Base-by-base conservation (phyloP, 2,797 vertebrate species). In the Coccyzus lansbergi region DNA sequence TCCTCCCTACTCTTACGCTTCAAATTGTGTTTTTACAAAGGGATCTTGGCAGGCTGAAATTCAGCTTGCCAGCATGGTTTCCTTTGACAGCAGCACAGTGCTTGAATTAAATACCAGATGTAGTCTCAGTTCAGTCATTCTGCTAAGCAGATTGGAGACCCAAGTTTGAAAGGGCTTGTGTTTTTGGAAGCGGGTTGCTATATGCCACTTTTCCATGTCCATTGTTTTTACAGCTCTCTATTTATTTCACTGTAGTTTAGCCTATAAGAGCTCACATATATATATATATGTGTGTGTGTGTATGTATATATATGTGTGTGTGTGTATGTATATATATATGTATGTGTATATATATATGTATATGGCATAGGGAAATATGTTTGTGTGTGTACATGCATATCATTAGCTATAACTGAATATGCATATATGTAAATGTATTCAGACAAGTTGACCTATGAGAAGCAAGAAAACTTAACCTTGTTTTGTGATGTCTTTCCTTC, bases 21-120 rank as follows among this genome's bases (percentile, higher is more conserved):
- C 67, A 83, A 88, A 88, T 85, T 85, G 90, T 94, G 87, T 79
- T 75, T 92, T 75, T 40, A 82, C 83, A 92, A 71, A 90, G 83
- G 77, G 72, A 40, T 60, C 76, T 91, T 87, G 79, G 84, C 89
- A 85, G 91, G 87, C 86, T 88, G 83, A 68, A 83, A 79, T 88
- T 68, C 86, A 83, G 72, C 86, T 79, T 85, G 81, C 87, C 55
- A 77, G 85, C 52, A 24, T 56, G 63, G 81, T 90, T 92, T 71
- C 91, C 65, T 92, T 48, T 90, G 83, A 90, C 83, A 90, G 80
- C 80, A 88, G 64, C 83, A 85, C 93, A 93, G 74, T 69, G 95
- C 82, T 76, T 75, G 78, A 87, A 85, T 85, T 78, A 85, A 92
- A 89, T 44, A 67, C 85, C 94, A 94, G 82, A 79, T 88, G 90